Conservation (phyloP, 2,888 invertebrate genomes). For the Pelosia muscerda region DNA sequence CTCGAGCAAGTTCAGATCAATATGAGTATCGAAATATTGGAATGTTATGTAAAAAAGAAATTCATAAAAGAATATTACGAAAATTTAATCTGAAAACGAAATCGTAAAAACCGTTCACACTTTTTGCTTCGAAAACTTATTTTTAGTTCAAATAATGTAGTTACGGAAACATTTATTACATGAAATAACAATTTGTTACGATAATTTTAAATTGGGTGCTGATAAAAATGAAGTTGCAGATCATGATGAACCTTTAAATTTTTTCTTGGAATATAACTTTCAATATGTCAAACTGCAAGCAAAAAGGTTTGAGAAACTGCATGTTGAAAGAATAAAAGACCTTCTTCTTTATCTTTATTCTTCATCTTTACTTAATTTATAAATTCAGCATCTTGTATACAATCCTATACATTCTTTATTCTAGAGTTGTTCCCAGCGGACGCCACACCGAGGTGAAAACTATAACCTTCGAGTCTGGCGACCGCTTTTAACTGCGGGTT, state of each 20-base stretch:
- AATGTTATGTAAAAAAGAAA: slow-evolving; percentile 14
- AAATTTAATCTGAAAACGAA: slow-evolving; percentile 12
- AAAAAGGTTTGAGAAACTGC: neutral
- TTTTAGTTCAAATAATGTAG: slow-evolving; percentile 21
- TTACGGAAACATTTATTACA: slow-evolving; percentile 37
- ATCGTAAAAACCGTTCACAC: neutral
- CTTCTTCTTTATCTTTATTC: too few relatives aligned
- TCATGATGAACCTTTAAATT: slow-evolving; percentile 15
- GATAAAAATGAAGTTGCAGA: slow-evolving; percentile 26
- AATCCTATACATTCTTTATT: too few relatives aligned
- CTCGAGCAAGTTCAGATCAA: slow-evolving; percentile 2
- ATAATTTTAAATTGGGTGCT: slow-evolving; percentile 37
- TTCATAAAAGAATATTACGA: slow-evolving; percentile 2
- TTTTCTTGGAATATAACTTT: neutral
- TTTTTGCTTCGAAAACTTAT: slow-evolving; percentile 7
- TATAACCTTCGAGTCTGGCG: too few relatives aligned
- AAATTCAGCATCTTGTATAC: too few relatives aligned
- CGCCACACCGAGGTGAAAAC: too few relatives aligned
- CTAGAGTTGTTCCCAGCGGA: too few relatives aligned
- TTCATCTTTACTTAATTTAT: too few relatives aligned
- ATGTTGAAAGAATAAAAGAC: neutral
- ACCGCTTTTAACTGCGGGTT: too few relatives aligned
- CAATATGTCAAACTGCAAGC: neutral
- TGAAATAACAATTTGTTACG: slow-evolving; percentile 36
- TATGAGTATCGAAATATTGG: slow-evolving; percentile 13